Base-by-base conservation (phyloP, 2,113 vertebrate genomes). In the Poecilia latipinna region DNA sequence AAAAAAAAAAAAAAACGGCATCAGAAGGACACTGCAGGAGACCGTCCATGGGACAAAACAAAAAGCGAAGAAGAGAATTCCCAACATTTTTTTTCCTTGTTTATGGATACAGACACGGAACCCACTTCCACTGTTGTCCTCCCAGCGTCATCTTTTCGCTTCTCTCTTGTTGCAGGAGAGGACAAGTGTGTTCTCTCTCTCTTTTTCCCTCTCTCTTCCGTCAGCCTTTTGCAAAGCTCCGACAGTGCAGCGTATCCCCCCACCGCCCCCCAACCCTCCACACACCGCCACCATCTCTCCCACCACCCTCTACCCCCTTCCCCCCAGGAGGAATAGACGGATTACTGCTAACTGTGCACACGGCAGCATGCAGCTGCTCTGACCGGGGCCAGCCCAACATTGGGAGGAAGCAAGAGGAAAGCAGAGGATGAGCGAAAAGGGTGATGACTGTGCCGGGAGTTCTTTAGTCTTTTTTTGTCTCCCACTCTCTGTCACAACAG, bases 291-390 rank as follows among this genome's bases (percentile, higher is more conserved):
- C 88, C 85, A 90, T 91, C 88, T 90, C 92, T 87, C 83, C 88
- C 87, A 64, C 86, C 83, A 68, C 83, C 89, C 83, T 90, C 77
- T 73, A 33, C 79, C 89, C 86, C 88, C 81, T 77, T 4, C 48
- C 88, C 90, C 93, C 90, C 89, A 86, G 66, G 92, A 95, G 95
- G 90, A 95, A 96, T 92, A 94, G 94, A 95, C 88, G 95, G 95
- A 96, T 96, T 95, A 94, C 94, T 93, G 94, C 93, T 94, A 95
- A 94, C 90, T 92, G 94, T 94, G 92, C 94, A 93, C 86, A 93
- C 92, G 84, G 93, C 92, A 94, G 93, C 95, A 93, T 92, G 93
- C 94, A 94, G 94, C 95, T 95, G 94, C 93, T 95, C 92, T 91
- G 91, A 93, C 90, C 88, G 91, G 91, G 93, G 94, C 92, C 93